phyloP scores from a whole-genome alignment of 2,797 vertebrate species.

The Rhabdomys pumilio region DNA sequence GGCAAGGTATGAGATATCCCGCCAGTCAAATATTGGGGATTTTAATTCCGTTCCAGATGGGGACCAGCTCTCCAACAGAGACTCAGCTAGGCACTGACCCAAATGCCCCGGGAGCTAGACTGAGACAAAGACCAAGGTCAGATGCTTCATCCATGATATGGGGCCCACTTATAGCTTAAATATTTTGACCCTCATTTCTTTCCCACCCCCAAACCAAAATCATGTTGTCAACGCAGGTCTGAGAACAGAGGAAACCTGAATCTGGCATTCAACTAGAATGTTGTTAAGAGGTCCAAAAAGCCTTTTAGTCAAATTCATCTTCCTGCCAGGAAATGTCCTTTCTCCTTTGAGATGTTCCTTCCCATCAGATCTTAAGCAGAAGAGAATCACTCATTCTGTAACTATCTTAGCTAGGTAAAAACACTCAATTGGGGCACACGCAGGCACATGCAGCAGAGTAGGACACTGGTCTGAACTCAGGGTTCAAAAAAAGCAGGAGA shows the following conservation, averaged over 20 bases:
- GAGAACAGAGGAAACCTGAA: slow-evolving; percentile 33
- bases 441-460: neutral
- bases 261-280: slow-evolving; percentile 53
- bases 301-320: slow-evolving; percentile 47
- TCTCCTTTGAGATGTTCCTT: slow-evolving; percentile 23
- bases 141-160: neutral
- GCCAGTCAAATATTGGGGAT: slow-evolving; percentile 61
- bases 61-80: slow-evolving; percentile 12
- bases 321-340: neutral
- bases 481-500: neutral
- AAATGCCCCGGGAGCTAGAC: neutral
- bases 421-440: neutral
- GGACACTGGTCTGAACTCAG: neutral
- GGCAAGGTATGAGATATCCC: slow-evolving; percentile 47
- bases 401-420: neutral
- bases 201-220: neutral
- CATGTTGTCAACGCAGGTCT: neutral
- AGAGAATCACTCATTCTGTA: slow-evolving; percentile 3
- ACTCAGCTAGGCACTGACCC: slow-evolving; percentile 23
- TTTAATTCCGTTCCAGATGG: slow-evolving; percentile 74
- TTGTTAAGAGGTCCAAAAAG: neutral
- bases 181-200: slow-evolving; percentile 8
- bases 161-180: neutral
- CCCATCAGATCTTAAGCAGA: slow-evolving; percentile 3
- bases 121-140: slow-evolving; percentile 25